These are phyloP conservation scores for Galeopterus variegatus DNA, from an alignment of 2,113 vertebrate genomes.

Conservation along the genomic window DNA sequence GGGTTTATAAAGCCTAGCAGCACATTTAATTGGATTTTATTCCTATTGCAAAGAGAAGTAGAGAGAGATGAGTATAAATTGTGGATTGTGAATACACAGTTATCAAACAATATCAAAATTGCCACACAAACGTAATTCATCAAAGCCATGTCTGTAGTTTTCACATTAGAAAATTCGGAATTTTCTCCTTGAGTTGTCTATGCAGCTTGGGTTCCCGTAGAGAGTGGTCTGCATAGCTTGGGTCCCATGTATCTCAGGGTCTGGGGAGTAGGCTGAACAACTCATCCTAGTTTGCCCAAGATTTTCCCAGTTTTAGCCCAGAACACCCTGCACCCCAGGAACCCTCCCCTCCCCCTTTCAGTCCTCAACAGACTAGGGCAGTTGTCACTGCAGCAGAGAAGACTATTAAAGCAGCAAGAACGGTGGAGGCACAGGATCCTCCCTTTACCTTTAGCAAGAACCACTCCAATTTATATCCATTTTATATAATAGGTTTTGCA, in stretches of 20 bases:
- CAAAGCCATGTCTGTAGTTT: background rate
- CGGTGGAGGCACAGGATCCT: background rate
- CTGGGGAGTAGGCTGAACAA: background rate
- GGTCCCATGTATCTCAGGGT: background rate
- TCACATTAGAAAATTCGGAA: background rate
- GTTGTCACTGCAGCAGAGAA: background rate
- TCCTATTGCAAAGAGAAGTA: background rate
- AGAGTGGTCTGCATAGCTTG: background rate
- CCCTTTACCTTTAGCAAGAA: background rate
- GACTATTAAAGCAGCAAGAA: background rate
- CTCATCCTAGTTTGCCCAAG: background rate
- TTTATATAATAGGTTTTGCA: background rate
- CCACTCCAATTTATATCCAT: background rate
- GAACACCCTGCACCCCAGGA: background rate
- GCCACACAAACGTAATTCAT: background rate
- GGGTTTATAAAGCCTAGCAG: background rate
- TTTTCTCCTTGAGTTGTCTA: background rate
- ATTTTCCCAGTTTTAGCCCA: background rate
- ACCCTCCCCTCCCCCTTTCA: too few relatives aligned
- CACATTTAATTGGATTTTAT: background rate
- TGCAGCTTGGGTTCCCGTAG: background rate
- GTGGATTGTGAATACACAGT: background rate
- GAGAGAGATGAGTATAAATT: background rate
- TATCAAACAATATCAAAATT: conserved; percentile 33
- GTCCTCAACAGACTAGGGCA: background rate